Conservation (phyloP, 2,113 vertebrate genomes). For the Xiphophorus hellerii region DNA sequence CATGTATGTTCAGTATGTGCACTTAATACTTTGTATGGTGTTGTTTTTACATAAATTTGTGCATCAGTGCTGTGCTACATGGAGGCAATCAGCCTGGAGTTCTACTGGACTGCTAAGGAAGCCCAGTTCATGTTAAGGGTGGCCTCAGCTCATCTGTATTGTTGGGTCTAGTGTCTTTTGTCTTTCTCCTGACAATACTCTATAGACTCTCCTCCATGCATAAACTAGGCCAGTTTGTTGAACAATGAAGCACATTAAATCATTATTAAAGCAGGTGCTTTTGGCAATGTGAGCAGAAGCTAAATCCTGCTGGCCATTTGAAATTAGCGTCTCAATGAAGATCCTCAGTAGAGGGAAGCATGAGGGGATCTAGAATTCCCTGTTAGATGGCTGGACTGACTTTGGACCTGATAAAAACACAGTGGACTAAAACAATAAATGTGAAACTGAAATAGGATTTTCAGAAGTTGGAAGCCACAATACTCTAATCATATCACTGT, state of each 20-base stretch:
- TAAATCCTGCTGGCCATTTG: not conserved
- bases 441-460: not conserved
- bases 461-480: not conserved
- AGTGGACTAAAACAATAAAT: not conserved
- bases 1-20: too few species aligned
- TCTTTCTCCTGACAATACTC: not conserved
- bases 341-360: not conserved
- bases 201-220: not conserved
- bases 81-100: too few species aligned
- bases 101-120: not conserved
- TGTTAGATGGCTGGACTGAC: not conserved
- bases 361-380: not conserved
- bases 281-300: not conserved
- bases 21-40: too few species aligned
- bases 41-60: not conserved
- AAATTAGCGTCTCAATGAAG: not conserved
- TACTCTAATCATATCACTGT: not conserved
- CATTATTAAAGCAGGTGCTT: not conserved
- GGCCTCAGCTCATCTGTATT: not conserved
- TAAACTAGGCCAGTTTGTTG: not conserved
- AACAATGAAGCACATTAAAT: not conserved
- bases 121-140: not conserved
- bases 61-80: not conserved
- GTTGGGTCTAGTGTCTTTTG: not conserved
- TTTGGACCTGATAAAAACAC: not conserved